Base-by-base conservation (phyloP, 2,113 vertebrate species). In the Rana temporaria region DNA sequence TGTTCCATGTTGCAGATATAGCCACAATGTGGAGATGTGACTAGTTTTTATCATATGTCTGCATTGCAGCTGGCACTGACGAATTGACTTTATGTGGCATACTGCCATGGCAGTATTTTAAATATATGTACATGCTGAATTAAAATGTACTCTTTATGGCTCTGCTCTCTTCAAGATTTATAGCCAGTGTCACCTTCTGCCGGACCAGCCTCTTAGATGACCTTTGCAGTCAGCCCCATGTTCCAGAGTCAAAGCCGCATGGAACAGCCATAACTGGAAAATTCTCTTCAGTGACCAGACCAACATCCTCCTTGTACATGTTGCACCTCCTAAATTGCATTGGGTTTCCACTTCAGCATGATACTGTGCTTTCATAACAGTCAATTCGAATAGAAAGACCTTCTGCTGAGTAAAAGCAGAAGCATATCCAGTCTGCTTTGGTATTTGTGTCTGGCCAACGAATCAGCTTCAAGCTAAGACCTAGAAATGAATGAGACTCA, bases 81-180 rank as follows among this genome's bases (percentile, higher is more conserved):
- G 86, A 63, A 63, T 81, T 85, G 67, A 53, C 80, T 85, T 81
- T 86, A 83, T 86, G 80, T 87, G 85, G 86, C 88, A 89, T 87
- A 87, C 85, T 86, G 72, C 86, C 85, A 69, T 24, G 24, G 53
- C 24, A 85, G 87, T 90, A 85, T 88, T 90, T 90, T 85, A 88
- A 87, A 90, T 89, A 87, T 89, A 88, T 89, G 87, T 85, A 85
- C 87, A 87, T 87, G 78, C 84, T 89, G 85, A 84, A 64, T 85
- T 85, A 55, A 86, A 87, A 32, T 66, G 70, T 85, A 81, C 85
- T 81, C 84, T 86, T 86, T 79, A 84, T 89, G 87, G 64, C 87
- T 87, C 85, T 84, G 82, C 85, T 80, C 83, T 78, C 84, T 78
- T 26, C 74, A 81, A 74, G 82, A 91, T 90, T 90, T 91, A 90